These are phyloP conservation scores for Numenius arquata DNA, from an alignment of 2,113 vertebrate species.

Conservation along the genomic window DNA sequence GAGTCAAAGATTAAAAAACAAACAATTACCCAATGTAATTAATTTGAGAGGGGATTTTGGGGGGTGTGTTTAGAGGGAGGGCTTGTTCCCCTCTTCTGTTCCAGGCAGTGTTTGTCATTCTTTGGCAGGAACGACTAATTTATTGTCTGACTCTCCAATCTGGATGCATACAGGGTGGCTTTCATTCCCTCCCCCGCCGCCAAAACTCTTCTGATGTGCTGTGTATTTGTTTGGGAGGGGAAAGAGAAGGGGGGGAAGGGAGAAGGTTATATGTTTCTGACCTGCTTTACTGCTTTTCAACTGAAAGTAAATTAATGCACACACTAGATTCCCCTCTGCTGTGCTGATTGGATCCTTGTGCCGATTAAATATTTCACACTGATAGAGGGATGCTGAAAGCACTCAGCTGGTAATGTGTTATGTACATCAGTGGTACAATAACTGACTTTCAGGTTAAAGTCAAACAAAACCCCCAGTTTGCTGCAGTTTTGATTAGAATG, in stretches of 20 bases:
- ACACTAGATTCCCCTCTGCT: slow-evolving; percentile 33
- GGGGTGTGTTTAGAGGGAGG: background rate
- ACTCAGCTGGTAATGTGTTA: slow-evolving; percentile 48
- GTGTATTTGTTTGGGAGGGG: slow-evolving; percentile 33
- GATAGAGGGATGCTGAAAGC: slow-evolving; percentile 56
- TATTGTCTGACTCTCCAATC: slow-evolving; percentile 38
- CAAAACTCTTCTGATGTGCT: slow-evolving; percentile 49
- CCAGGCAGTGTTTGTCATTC: background rate
- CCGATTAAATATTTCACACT: slow-evolving; percentile 64
- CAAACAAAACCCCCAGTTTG: slow-evolving; percentile 53
- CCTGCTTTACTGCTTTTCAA: slow-evolving; percentile 61
- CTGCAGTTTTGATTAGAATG: slow-evolving; percentile 53
- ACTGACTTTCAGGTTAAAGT: slow-evolving; percentile 49
- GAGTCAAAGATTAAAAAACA: slow-evolving; percentile 2
- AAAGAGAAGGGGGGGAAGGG: background rate
- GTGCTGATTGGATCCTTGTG: slow-evolving; percentile 55
- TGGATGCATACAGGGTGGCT: background rate
- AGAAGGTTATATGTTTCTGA: slow-evolving; percentile 46
- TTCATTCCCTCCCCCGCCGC: background rate
- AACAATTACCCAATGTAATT: background rate
- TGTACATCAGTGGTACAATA: slow-evolving; percentile 44
- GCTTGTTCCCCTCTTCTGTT: background rate
- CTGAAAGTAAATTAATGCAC: slow-evolving; percentile 59
- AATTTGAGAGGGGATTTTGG: background rate
- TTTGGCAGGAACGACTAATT: slow-evolving; percentile 27